Conservation (phyloP, 2,888 invertebrate genomes). For the Sussaba pulchella region DNA sequence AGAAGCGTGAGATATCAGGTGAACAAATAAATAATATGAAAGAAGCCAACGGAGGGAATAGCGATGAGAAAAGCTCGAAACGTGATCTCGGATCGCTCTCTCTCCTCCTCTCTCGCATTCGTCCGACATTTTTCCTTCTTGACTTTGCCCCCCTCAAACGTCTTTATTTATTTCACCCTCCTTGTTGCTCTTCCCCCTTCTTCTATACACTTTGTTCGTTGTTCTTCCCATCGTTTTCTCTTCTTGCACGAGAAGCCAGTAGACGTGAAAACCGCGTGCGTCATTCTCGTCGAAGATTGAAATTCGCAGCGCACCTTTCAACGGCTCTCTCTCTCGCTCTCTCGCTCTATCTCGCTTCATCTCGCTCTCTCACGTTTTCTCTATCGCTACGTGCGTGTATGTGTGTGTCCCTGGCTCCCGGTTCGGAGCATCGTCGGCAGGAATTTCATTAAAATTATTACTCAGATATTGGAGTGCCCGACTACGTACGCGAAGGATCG, state of each 20-base stretch:
- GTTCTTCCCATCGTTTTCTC: conserved; percentile 9
- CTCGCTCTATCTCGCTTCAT: background rate
- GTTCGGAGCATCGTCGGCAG: conserved; percentile 67
- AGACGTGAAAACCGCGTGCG: conserved; percentile 38
- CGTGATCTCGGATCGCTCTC: conserved; percentile 48
- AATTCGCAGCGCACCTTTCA: conserved; percentile 75
- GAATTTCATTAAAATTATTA: conserved; percentile 84
- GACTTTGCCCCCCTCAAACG: background rate
- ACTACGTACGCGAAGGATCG: conserved; percentile 78
- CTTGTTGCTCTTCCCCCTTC: too few species aligned
- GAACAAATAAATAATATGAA: conserved; percentile 22
- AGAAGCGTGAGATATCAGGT: conserved; percentile 30
- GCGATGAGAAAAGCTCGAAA: conserved; percentile 42
- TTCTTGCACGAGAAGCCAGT: background rate
- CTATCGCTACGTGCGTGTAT: too few species aligned
- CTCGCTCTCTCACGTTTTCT: background rate
- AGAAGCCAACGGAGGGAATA: background rate
- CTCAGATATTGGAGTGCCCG: conserved; percentile 80
- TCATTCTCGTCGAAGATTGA: conserved; percentile 80
- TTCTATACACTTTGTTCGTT: conserved; percentile 15
- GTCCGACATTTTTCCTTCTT: conserved; percentile 33
- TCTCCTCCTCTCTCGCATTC: conserved; percentile 52
- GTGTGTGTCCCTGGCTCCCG: too few species aligned
- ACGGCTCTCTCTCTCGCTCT: conserved; percentile 1
- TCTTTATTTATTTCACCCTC: conserved; percentile 30